phyloP scores from a whole-genome alignment of 2,888 invertebrate genomes.

The Melitaea athalia region DNA sequence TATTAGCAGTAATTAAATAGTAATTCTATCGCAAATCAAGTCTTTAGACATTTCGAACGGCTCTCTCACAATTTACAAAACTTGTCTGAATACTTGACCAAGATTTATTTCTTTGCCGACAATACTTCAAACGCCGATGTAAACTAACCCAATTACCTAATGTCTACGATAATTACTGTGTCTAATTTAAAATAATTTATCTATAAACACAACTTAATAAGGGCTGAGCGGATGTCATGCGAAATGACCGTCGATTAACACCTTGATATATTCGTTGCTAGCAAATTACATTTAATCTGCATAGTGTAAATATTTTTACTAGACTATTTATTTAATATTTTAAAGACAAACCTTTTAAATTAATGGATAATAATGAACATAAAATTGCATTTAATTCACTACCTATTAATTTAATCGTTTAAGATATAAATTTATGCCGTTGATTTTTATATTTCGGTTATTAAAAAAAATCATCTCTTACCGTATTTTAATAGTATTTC shows the following conservation, averaged over 20 bases:
- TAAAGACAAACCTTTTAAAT: neutral
- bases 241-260: conserved; percentile 27
- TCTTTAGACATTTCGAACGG: conserved; percentile 20
- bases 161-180: conserved; percentile 44
- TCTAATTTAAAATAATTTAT: conserved; percentile 47
- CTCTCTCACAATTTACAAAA: conserved; percentile 38
- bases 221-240: conserved; percentile 22
- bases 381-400: neutral
- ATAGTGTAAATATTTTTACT: conserved; percentile 1
- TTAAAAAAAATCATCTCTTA: no score
- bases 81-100: conserved; percentile 39
- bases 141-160: conserved; percentile 36
- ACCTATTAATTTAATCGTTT: no score
- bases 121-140: conserved; percentile 36
- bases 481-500: no score
- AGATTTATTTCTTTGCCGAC: conserved; percentile 40
- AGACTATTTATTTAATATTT: neutral
- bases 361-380: neutral
- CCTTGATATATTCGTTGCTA: conserved; percentile 24
- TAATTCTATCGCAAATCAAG: neutral
- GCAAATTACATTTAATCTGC: conserved; percentile 26
- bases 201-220: conserved; percentile 45
- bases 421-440: no score
- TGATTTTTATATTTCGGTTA: no score
- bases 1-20: neutral